Evolutionary conservation across 2,888 invertebrate genomes (phyloP), one percentile per base, ranked within the genome.

Genomic region (Elysia crispata): DNA sequence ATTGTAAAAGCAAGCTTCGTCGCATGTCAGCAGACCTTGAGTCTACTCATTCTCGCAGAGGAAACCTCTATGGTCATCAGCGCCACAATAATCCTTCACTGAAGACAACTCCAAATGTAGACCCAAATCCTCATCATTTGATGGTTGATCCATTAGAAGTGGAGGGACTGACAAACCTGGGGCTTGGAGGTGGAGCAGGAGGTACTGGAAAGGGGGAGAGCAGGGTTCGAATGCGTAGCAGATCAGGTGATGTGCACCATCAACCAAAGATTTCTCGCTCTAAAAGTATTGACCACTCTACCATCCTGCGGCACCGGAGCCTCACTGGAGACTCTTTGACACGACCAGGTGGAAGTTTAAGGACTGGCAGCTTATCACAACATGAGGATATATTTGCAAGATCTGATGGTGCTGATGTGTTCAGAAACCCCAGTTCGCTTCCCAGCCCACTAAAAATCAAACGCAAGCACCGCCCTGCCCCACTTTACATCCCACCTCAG

Each of bases 391-490:
- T 89, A 18, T 83, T 80, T 25, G 86, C 89, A 3, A 85, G 86
- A 70, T 88, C 89, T 13, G 93, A 94, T 76, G 95, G 95, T 85
- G 95, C 96, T 85, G 95, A 96, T 57, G 96, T 96, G 90, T 93
- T 96, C 83, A 96, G 95, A 92, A 96, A 96, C 86, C 94, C 96
- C 86, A 96, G 96, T 84, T 94, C 95, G 85, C 94, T 95, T 33
- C 86, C 89, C 25, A 90, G 89, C 80, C 89, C 90, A 0, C 84
- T 90, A 31, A 88, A 89, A 83, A 86, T 88, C 33, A 91, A 90
- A 82, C 87, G 90, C 73, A 92, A 92, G 84, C 90, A 91, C 76
- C 86, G 92, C 49, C 92, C 92, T 23, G 92, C 92, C 73, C 93
- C 93, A 0, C 87, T 93, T 30, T 91, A 92, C 83, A 93, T 93